phyloP scores from a whole-genome alignment of 2,888 invertebrate species.

The Marasmarcha lunaedactyla region DNA sequence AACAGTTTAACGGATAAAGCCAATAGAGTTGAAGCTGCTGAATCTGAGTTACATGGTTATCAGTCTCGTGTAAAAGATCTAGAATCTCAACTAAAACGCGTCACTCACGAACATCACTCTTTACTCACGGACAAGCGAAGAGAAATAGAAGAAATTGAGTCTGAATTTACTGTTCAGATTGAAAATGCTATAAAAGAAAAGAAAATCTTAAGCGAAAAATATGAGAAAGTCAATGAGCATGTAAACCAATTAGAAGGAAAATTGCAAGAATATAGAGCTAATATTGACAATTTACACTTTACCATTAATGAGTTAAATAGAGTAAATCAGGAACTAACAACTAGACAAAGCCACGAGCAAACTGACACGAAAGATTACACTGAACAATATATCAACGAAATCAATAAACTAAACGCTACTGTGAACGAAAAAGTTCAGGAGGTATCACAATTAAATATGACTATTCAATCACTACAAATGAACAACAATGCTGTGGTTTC shows the following conservation, averaged over 20 bases:
- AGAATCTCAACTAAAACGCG: conserved; percentile 48
- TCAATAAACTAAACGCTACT: conserved; percentile 64
- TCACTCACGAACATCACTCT: conserved; percentile 39
- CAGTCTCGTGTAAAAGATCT: conserved; percentile 48
- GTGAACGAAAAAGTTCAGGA: conserved; percentile 60
- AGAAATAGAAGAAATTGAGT: conserved; percentile 54
- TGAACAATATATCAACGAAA: conserved; percentile 65
- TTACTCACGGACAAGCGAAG: conserved; percentile 49
- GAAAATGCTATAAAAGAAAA: conserved; percentile 59
- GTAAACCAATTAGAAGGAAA: conserved; percentile 40
- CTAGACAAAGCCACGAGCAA: conserved; percentile 26
- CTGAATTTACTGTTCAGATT: conserved; percentile 54
- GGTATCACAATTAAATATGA: conserved; percentile 40
- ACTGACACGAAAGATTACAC: conserved; percentile 43
- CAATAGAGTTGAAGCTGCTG: conserved; percentile 32
- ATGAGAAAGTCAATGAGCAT: conserved; percentile 60
- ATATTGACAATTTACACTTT: conserved; percentile 35
- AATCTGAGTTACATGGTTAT: conserved; percentile 34
- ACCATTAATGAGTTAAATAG: conserved; percentile 40
- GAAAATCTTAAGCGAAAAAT: conserved; percentile 54
- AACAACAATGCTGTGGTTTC: conserved; percentile 26
- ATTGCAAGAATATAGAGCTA: conserved; percentile 40
- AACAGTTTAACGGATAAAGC: conserved; percentile 40
- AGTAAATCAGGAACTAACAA: conserved; percentile 37
- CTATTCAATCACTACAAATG: conserved; percentile 29